A percentile compares a stretch with the other conserved stretches of the same genome.
These are phyloP conservation scores for Aegotheles bennettii DNA, from an alignment of 2,113 vertebrate genomes.

Conservation along the genomic window DNA sequence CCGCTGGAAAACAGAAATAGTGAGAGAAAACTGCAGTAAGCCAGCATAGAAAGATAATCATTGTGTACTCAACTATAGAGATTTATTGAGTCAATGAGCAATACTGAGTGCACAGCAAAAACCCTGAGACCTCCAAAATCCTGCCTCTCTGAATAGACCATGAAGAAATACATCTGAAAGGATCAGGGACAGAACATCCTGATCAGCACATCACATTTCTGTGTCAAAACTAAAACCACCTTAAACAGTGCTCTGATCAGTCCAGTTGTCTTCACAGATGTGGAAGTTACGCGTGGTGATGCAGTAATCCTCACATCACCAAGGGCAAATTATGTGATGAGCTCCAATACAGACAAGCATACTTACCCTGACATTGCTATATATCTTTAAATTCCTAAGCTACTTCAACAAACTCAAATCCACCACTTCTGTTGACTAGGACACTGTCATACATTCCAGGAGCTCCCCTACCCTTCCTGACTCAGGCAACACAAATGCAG, in stretches of 20 bases:
- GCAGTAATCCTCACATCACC: not conserved
- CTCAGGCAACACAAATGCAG: not conserved
- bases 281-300: not conserved
- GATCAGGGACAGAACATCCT: not conserved
- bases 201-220: not conserved
- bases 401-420: not conserved
- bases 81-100: not conserved
- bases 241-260: not conserved
- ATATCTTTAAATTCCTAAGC: not conserved
- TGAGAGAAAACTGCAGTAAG: not conserved
- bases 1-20: not conserved
- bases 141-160: not conserved
- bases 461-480: not conserved
- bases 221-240: not conserved
- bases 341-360: not conserved
- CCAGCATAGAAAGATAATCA: not conserved
- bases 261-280: not conserved
- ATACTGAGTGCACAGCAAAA: not conserved
- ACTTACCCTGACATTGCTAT: not conserved
- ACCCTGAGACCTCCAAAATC: not conserved
- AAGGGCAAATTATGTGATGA: not conserved
- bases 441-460: not conserved
- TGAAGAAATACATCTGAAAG: not conserved
- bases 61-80: not conserved
- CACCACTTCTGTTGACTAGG: not conserved